phyloP scores from a whole-genome alignment of 1,140 invertebrate genomes.

The Drosophila obscura region DNA sequence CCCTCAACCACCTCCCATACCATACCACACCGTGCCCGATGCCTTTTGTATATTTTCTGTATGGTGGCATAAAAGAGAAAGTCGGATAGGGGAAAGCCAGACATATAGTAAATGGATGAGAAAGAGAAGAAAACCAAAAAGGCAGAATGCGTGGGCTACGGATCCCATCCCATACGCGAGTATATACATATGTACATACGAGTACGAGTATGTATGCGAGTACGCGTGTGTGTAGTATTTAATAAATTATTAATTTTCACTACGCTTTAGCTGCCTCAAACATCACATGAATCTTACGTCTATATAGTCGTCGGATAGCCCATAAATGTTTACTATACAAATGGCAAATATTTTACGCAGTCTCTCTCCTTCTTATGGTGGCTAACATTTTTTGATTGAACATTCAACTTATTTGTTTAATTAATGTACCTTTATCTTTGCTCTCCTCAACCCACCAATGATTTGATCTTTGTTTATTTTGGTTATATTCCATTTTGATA shows the following conservation, averaged over 20 bases:
- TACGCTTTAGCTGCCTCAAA: conserved; percentile 48
- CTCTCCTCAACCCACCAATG: too few relatives aligned
- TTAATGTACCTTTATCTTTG: conserved; percentile 19
- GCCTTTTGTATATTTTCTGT: too few relatives aligned
- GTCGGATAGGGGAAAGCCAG: neutral
- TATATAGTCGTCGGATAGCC: conserved; percentile 43
- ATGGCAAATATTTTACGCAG: conserved; percentile 47
- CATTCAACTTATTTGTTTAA: conserved; percentile 25
- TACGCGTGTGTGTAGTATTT: conserved; percentile 63
- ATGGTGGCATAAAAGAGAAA: neutral
- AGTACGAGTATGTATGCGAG: conserved; percentile 18
- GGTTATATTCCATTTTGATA: neutral
- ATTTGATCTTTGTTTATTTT: conserved; percentile 28
- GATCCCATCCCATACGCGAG: neutral
- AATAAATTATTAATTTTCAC: conserved; percentile 78
- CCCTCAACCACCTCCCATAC: too few relatives aligned
- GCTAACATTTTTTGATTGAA: conserved; percentile 28
- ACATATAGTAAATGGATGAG: neutral
- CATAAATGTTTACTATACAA: conserved; percentile 65
- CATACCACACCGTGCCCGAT: too few relatives aligned
- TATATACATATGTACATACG: conserved; percentile 3
- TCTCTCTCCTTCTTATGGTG: too few relatives aligned
- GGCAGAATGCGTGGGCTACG: conserved; percentile 31
- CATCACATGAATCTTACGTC: conserved; percentile 67
- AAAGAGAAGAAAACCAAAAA: conserved; percentile 22